These are phyloP conservation scores for Recurvirostra avosetta DNA, from an alignment of 2,113 vertebrate genomes.

Conservation along the genomic window DNA sequence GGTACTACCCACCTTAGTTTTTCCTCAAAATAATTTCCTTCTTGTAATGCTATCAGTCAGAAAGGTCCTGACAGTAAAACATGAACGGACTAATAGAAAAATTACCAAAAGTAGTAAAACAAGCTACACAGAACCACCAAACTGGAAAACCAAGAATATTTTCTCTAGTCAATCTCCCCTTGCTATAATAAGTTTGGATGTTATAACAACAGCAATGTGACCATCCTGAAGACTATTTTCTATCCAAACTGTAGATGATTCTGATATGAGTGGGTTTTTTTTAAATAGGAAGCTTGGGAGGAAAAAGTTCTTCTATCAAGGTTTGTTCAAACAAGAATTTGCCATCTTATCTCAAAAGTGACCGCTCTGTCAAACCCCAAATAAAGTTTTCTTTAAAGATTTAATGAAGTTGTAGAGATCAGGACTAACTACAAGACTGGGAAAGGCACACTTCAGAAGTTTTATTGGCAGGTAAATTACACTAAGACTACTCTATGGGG, in stretches of 20 bases:
- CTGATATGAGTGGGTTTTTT: neutral
- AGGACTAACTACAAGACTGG: neutral
- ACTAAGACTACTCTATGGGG: neutral
- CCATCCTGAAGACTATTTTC: neutral
- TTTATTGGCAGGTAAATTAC: neutral
- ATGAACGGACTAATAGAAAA: neutral
- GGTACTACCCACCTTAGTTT: neutral
- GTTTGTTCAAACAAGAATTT: neutral
- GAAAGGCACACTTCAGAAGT: neutral
- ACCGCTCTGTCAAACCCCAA: neutral
- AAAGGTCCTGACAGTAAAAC: neutral
- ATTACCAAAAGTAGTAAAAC: neutral
- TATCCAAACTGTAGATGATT: neutral
- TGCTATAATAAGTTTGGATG: neutral
- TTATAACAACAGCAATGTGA: neutral
- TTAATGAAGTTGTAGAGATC: neutral
- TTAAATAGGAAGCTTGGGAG: neutral
- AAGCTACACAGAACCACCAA: neutral
- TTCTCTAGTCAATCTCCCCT: neutral
- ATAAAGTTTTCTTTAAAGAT: neutral
- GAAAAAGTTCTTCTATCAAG: neutral
- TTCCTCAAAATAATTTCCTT: neutral
- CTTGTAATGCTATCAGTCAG: neutral
- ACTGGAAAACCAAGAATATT: neutral
- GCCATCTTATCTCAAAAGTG: neutral